Conservation (phyloP, 2,888 invertebrate species). For the Amphipoea oculea region DNA sequence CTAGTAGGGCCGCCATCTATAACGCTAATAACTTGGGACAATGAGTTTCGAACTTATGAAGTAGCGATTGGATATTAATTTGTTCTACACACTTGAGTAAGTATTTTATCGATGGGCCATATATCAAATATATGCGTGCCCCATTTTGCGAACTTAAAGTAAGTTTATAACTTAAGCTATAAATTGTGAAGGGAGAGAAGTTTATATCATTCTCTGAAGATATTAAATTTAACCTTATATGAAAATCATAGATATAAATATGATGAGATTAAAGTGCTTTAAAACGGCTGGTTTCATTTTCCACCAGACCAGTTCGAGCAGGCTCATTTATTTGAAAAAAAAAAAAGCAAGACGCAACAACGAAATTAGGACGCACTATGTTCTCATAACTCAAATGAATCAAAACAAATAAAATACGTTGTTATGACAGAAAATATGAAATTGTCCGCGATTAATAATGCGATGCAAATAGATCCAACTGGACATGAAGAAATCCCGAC, state of each 20-base stretch:
- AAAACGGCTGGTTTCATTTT: not conserved
- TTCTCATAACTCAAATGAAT: conserved; percentile 12
- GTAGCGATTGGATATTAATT: conserved; percentile 52
- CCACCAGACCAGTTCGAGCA: not conserved
- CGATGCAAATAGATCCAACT: conserved; percentile 49
- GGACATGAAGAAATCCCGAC: conserved; percentile 40
- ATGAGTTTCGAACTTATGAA: conserved; percentile 46
- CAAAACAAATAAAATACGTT: conserved; percentile 28
- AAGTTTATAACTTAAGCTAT: conserved; percentile 52
- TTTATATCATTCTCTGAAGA: conserved; percentile 41
- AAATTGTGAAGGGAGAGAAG: conserved; percentile 39
- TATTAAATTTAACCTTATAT: conserved; percentile 24
- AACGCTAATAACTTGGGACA: conserved; percentile 55
- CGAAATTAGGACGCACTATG: conserved; percentile 6
- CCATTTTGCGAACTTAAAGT: conserved; percentile 45
- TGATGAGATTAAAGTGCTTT: not conserved
- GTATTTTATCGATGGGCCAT: conserved; percentile 39
- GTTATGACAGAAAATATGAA: conserved; percentile 30
- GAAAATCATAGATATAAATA: not conserved
- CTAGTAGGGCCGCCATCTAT: conserved; percentile 45
- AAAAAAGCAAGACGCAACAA: conserved; percentile 13
- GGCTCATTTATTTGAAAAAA: not conserved
- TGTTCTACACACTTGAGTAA: conserved; percentile 24
- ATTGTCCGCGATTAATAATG: conserved; percentile 32
- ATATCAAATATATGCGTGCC: conserved; percentile 55